Conservation (phyloP, 2,113 vertebrate genomes). For the Xenopus tropicalis region UCB_Xtro_10.0 CM004450.2:89505501-89506000, state of each 20-base stretch:
- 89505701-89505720: constrained; percentile 27
- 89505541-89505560: constrained; percentile 8
- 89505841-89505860: constrained; percentile 24
- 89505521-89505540: background rate
- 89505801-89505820: constrained; percentile 27
- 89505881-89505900: constrained; percentile 21
- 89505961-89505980: constrained; percentile 6
- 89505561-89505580: constrained; percentile 7
- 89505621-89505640: constrained; percentile 24
- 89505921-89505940: constrained; percentile 9
- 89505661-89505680: constrained; percentile 14
- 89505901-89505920: background rate
- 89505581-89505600: constrained; percentile 4
- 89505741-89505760: constrained; percentile 22
- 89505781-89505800: constrained; percentile 22
- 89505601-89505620: constrained; percentile 26
- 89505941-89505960: constrained; percentile 18
- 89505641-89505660: constrained; percentile 9
- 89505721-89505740: constrained; percentile 20
- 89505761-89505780: constrained; percentile 14
- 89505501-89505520: background rate
- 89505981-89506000: background rate
- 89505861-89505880: constrained; percentile 27
- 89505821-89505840: constrained; percentile 22
- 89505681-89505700: constrained; percentile 8